These are phyloP conservation scores for Anguilla rostrata DNA, from an alignment of 2,113 vertebrate species.

Conservation along the genomic window DNA sequence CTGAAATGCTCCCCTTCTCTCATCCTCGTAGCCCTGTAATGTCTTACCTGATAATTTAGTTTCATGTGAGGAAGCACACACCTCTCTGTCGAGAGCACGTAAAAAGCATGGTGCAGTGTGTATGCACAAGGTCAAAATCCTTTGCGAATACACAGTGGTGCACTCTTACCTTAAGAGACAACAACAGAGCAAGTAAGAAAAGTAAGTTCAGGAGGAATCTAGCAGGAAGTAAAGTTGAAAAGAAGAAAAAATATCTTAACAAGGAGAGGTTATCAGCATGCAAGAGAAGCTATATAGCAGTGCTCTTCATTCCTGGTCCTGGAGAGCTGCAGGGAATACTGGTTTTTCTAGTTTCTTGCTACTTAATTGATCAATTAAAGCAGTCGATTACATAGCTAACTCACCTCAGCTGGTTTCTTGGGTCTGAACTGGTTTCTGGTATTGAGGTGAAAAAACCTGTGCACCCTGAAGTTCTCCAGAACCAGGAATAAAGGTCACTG, in stretches of 20 bases:
- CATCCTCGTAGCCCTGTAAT: background rate
- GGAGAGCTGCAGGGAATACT: too few species aligned
- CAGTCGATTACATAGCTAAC: background rate
- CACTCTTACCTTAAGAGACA: background rate
- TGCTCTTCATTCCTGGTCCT: too few species aligned
- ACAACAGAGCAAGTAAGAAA: background rate
- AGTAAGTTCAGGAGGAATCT: background rate
- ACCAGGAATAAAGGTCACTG: too few species aligned
- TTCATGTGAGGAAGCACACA: too few species aligned
- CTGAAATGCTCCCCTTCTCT: too few species aligned
- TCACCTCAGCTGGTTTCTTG: background rate
- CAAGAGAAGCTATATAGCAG: too few species aligned
- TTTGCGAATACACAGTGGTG: background rate
- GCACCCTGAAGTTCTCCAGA: too few species aligned
- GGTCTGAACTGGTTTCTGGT: background rate
- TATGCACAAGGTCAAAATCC: background rate
- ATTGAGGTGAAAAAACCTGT: background rate
- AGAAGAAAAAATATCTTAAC: background rate
- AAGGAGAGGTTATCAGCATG: too few species aligned
- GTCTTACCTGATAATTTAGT: background rate
- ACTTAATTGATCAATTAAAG: too few species aligned
- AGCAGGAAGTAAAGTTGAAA: background rate
- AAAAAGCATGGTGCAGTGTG: too few species aligned
- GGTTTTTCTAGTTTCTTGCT: too few species aligned
- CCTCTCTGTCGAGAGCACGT: too few species aligned